These are phyloP conservation scores for Acronicta psi DNA, from an alignment of 2,888 invertebrate species.

Conservation along the genomic window DNA sequence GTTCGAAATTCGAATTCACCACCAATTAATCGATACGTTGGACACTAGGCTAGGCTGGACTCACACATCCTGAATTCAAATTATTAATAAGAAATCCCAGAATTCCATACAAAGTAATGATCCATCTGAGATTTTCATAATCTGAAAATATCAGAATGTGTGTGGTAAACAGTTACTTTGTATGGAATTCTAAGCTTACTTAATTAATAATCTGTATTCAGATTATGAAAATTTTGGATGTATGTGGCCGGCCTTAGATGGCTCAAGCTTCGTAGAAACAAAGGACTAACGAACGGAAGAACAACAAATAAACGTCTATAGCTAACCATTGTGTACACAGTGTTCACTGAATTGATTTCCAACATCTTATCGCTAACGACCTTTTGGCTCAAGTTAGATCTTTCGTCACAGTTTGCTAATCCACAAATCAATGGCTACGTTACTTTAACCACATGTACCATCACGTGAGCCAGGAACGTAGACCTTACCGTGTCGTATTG, in stretches of 20 bases:
- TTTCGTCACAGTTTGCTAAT: slow-evolving; percentile 51
- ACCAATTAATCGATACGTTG: slow-evolving; percentile 46
- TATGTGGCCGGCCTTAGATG: too few relatives aligned
- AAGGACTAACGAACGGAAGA: slow-evolving; percentile 16
- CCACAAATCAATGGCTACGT: slow-evolving; percentile 38
- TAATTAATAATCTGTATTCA: too few relatives aligned
- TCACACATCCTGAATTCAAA: too few relatives aligned
- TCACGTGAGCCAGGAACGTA: slow-evolving; percentile 31
- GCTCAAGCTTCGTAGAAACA: slow-evolving; percentile 24
- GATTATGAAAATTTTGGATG: too few relatives aligned
- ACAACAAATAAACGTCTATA: slow-evolving; percentile 20
- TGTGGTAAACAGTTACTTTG: too few relatives aligned
- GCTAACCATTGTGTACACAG: slow-evolving; percentile 32
- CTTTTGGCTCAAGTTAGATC: slow-evolving; percentile 36
- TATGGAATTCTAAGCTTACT: too few relatives aligned
- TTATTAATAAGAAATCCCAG: too few relatives aligned
- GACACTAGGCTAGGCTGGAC: slow-evolving; percentile 22
- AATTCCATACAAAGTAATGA: too few relatives aligned
- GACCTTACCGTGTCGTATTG: slow-evolving; percentile 7
- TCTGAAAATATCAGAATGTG: too few relatives aligned
- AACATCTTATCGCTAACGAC: slow-evolving; percentile 41
- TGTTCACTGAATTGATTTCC: slow-evolving; percentile 34
- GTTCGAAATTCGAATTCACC: slow-evolving; percentile 42
- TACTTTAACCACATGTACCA: slow-evolving; percentile 35
- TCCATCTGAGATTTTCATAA: too few relatives aligned